These are phyloP conservation scores for Carcinoscorpius rotundicauda DNA, from an alignment of 1,140 invertebrate species.

Conservation along the genomic window DNA sequence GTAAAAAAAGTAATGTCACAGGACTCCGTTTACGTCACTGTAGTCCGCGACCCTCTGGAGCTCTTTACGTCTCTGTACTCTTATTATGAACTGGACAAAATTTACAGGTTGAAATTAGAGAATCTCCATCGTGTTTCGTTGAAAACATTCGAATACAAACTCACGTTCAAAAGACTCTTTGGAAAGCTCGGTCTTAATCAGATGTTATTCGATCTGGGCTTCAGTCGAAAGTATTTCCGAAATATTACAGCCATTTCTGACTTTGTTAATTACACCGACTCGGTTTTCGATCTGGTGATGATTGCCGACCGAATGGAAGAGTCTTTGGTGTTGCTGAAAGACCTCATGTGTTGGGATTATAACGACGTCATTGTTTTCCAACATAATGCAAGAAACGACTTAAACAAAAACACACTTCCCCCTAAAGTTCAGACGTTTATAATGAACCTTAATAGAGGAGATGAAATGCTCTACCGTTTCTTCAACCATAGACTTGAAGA, in stretches of 20 bases:
- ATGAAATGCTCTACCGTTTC: constrained; percentile 3
- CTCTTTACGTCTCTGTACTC: constrained; percentile 28
- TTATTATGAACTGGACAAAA: constrained; percentile 22
- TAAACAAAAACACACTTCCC: neutral
- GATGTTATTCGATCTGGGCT: constrained; percentile 33
- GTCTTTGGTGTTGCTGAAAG: constrained; percentile 37
- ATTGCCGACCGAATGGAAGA: constrained; percentile 41
- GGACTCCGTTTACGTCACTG: constrained; percentile 27
- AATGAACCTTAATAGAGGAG: neutral
- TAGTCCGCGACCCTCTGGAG: constrained; percentile 26
- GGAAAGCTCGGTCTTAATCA: constrained; percentile 30
- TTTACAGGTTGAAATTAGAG: constrained; percentile 13
- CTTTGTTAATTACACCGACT: constrained; percentile 28
- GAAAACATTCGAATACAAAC: neutral
- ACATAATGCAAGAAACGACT: constrained; percentile 6
- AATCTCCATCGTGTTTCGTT: neutral
- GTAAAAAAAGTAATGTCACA: constrained; percentile 21
- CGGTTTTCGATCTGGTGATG: constrained; percentile 38
- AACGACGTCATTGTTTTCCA: constrained; percentile 30
- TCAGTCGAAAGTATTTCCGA: constrained; percentile 20
- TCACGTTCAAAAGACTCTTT: neutral
- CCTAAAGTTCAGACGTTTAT: neutral
- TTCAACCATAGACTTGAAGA: constrained; percentile 4
- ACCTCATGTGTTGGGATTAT: constrained; percentile 37
- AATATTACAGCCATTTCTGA: constrained; percentile 15